Base-by-base conservation (phyloP, 2,888 invertebrate species). In the Apomyelois bistriatella region DNA sequence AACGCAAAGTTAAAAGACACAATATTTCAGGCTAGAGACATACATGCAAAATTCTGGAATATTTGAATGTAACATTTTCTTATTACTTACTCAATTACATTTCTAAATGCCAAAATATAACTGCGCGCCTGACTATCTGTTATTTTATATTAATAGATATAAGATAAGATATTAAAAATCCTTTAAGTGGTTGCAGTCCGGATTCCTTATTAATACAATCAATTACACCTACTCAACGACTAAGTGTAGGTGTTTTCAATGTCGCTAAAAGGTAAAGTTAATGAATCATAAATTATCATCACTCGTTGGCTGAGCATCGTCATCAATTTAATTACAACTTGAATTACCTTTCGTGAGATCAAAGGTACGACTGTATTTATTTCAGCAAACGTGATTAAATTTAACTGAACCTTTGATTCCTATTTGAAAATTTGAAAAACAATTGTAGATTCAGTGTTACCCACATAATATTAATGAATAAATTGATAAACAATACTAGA, bases 231-330 rank as follows among this genome's bases (percentile, higher is more conserved):
- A 9, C 37, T 42, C 17, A 42, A 51, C 22, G 17, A 22, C 16
- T 22, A 36, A 36, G 36, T 37, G 36, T 38, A 38, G 38, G 38
- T 56, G 53, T 57, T 53, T 58, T 56, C 52, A 42, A 57, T 56
- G 54, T 53, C 53, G 49, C 51, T 52, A 48, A 63, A 68, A 66
- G 61, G 66, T 57, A 65, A 70, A 69, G 65, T 66, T 74, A 74
- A 78, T 76, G 69, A 75, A 72, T 70, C 69, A 69, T 73, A 73
- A 72, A 75, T 74, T 64, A 72, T 73, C 70, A 72, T 72, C 67
- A 66, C 66, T 69, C 62, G 65, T 68, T 61, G 62, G 60, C 65
- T 70, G 68, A 72, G 62, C 72, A 72, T 64, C 60, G 66, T 63
- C 62, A 76, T 75, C 70, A 74, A 74, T 77, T 74, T 71, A 71